Evolutionary conservation across 2,113 vertebrate species (phyloP), one percentile per base, ranked within the genome.

Genomic region (Dromiciops gliroides): DNA sequence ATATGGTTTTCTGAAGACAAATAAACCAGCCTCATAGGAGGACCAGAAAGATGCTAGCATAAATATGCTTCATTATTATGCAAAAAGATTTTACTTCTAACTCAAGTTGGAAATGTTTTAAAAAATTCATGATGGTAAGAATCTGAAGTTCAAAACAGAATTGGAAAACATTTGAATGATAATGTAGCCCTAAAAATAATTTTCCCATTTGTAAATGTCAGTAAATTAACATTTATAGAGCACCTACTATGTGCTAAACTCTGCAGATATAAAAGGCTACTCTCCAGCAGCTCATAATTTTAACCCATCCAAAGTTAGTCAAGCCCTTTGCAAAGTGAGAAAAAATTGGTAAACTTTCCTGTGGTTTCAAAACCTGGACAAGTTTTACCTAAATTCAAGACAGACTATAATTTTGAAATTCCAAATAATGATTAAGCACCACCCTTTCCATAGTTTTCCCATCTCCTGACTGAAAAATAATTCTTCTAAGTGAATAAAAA

Each of bases 1-100:
- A 91, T 51, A 50, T 92, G 48, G 23, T 93, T 94, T 93, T 95
- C 88, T 37, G 51, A 90, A 50, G 89, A 47, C 48, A 93, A 51
- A 90, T 28, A 51, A 60, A 89, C 12, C 24, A 89, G 16, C 7
- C 89, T 91, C 67, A 90, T 83, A 51, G 37, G 89, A 67, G 92
- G 49, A n/a, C 6, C 50, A 0, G 0, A 44, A 52, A 94, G 28
- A 37, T 93, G 6, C 25, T 90, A 93, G 37, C 1, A 93, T 22
- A 19, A 94, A 56, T 50, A n/a, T 3, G 0, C 3, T 51, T n/a
- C 48, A 47, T 90, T 60, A 7, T 51, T 83, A 90, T 24, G 16
- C 53, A 91, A 91, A 90, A 49, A 91, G 7, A 4, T 51, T 91
- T 83, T 51, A 19, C 53, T 90, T 12, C 50, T 52, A 93, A 51